Base-by-base conservation (phyloP, 2,888 invertebrate species). In the Callimorpha dominula region DNA sequence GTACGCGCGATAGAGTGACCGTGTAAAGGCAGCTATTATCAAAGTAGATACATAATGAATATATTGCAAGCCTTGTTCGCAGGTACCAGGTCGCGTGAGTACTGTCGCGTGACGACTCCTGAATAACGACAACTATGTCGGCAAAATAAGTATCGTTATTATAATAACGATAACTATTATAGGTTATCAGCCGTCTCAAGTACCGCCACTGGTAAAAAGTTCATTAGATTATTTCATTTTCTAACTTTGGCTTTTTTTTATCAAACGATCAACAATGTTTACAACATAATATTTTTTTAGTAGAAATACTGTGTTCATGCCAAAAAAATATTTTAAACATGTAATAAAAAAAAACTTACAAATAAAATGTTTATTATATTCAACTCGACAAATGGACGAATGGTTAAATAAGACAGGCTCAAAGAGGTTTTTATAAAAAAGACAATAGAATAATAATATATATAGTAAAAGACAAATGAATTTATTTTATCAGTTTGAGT, bases 181-280 rank as follows among this genome's bases (percentile, higher is more conserved):
- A 72, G 64, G 49, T 72, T 68, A 72, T 72, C 64, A 64, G 65
- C 67, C 54, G 54, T 31, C n/a, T 54, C 43, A 5, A 68, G 52
- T 71, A 67, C 50, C 20, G 65, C 70, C 67, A 64, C 70, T 54
- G 14, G 70, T 54, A 60, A 60, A 57, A 71, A 57, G 17, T n/a
- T 20, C 46, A 40, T 57, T 54, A 52, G n/a, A 50, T 42, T 67
- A 49, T 20, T 68, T 17, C 15, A 66, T 66, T 66, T 66, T 50
- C 15, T 49, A n/a, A 49, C n/a, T 43, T 17, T 64, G n/a, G n/a
- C 17, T 60, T 60, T 31, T 20, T 31, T 3, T 12, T 60, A 60
- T 60, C 60, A 60, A 60, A 31, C 60, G 31, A 60, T 60, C 60
- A 60, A 31, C 20, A 57, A 57, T 12, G 57, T 57, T 57, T 20